Conservation (phyloP, 2,113 vertebrate species). For the Lipotes vexillifer region DNA sequence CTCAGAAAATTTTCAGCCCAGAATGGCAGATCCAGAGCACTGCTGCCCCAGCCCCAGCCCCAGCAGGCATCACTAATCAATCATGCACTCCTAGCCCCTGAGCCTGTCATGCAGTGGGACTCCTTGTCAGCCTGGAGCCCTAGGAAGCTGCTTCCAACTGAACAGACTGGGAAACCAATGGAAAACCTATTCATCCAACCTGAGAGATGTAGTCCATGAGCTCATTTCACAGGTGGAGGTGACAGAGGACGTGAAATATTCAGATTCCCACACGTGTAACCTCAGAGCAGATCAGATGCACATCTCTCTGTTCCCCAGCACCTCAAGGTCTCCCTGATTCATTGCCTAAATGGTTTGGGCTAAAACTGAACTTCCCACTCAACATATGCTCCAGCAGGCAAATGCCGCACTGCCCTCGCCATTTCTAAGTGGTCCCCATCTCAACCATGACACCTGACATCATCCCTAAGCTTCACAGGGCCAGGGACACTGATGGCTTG, state of each 20-base stretch:
- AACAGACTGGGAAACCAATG: rapidly evolving
- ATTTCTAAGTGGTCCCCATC: neutral
- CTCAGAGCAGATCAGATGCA: neutral
- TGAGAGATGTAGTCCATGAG: neutral
- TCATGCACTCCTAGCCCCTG: rapidly evolving
- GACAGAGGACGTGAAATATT: neutral
- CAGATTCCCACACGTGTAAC: rapidly evolving
- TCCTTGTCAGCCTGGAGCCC: neutral
- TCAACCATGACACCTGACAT: rapidly evolving
- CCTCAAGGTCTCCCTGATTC: neutral
- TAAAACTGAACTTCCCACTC: neutral
- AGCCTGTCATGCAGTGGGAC: rapidly evolving
- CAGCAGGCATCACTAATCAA: neutral
- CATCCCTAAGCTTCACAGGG: neutral
- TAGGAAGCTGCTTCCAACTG: neutral
- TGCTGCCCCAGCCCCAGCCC: rapidly evolving
- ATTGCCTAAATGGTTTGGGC: neutral
- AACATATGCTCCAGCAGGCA: too few species aligned
- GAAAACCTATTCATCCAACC: neutral
- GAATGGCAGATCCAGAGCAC: too few species aligned
- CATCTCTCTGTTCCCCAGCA: rapidly evolving
- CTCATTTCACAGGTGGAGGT: neutral
- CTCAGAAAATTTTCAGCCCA: neutral
- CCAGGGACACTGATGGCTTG: neutral
- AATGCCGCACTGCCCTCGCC: neutral